Evolutionary conservation across 2,113 vertebrate species (phyloP).

Genomic region (Neoarius graeffei): DNA sequence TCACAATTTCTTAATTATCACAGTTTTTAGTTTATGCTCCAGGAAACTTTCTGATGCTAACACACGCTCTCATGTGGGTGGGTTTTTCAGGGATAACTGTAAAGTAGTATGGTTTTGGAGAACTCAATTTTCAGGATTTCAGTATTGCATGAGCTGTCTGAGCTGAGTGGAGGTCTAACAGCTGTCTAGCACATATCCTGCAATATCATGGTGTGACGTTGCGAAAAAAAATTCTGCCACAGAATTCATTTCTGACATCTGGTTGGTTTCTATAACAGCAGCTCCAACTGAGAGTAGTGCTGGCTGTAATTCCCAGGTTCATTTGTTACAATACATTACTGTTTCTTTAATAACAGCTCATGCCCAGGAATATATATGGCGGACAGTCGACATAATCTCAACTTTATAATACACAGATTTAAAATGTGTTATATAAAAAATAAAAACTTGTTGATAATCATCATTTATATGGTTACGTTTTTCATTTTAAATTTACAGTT

Average conservation of each 20-base stretch:
- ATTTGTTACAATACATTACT: background rate
- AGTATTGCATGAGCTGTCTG: conserved; percentile 13
- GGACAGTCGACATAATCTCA: too few species aligned
- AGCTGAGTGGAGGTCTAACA: background rate
- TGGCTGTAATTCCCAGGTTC: background rate
- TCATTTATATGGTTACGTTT: too few species aligned
- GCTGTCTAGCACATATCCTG: background rate
- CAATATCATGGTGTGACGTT: background rate
- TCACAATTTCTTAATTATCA: background rate
- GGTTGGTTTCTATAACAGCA: background rate
- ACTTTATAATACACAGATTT: too few species aligned
- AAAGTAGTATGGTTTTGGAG: background rate
- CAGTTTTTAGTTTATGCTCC: background rate
- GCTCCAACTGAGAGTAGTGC: background rate
- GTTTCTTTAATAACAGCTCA: too few species aligned
- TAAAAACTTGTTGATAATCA: too few species aligned
- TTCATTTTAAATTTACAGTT: too few species aligned
- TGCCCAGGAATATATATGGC: too few species aligned
- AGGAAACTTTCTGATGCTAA: background rate
- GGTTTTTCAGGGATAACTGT: background rate
- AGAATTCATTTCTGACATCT: background rate
- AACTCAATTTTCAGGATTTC: background rate
- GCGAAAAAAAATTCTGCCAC: background rate
- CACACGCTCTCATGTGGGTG: background rate
- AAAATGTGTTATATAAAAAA: too few species aligned